A percentile compares a stretch with the other conserved stretches of the same genome.
These are phyloP conservation scores for Caenorhabditis japonica DNA, from an alignment of 2,888 invertebrate genomes.

Conservation along the genomic window DNA sequence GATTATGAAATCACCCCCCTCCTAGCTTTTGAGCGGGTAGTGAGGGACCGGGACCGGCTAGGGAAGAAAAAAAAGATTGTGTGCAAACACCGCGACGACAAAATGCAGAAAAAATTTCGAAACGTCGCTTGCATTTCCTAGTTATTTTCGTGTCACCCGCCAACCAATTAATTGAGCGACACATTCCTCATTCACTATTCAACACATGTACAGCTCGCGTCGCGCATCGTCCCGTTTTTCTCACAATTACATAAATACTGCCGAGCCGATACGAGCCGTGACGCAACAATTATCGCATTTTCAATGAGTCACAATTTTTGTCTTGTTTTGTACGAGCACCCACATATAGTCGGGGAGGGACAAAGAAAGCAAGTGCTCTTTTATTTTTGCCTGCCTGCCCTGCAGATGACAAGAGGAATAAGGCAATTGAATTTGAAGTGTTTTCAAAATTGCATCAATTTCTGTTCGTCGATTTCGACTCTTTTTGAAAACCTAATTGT, in stretches of 20 bases:
- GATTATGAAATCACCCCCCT: constrained; percentile 46
- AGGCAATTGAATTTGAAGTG: constrained; percentile 46
- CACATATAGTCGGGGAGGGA: not conserved
- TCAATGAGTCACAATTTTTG: constrained; percentile 37
- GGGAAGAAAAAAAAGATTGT: no score
- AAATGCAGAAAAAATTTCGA: no score
- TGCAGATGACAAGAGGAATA: constrained; percentile 36
- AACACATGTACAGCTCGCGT: constrained; percentile 13
- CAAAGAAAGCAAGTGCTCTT: constrained; percentile 8
- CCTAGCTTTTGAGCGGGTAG: constrained; percentile 2
- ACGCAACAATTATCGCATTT: constrained; percentile 49
- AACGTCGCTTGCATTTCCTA: no score
- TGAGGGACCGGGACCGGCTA: no score
- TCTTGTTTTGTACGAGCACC: not conserved
- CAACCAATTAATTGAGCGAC: constrained; percentile 43
- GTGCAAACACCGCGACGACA: no score
- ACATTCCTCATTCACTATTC: constrained; percentile 36
- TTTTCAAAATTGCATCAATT: constrained; percentile 51
- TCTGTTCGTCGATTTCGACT: constrained; percentile 19
- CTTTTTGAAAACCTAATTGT: not conserved
- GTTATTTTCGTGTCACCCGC: constrained; percentile 43
- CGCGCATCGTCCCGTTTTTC: constrained; percentile 23
- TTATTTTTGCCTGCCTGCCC: no score
- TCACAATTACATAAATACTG: not conserved
- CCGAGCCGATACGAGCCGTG: no score